Evolutionary conservation across 2,888 invertebrate species (phyloP).

Genomic region (Lithophane ornitopus): DNA sequence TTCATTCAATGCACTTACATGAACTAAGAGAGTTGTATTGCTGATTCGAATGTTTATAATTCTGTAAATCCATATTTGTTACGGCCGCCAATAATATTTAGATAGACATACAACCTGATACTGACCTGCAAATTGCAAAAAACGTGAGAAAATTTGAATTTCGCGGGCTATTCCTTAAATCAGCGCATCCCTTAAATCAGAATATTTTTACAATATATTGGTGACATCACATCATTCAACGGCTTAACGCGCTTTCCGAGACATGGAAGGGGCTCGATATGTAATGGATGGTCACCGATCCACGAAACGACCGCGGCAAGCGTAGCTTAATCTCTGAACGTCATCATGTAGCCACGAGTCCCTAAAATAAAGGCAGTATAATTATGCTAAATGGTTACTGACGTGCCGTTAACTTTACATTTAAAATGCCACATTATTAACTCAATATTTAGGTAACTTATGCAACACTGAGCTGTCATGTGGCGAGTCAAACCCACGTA

Average conservation of each 20-base stretch:
- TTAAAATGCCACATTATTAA: neutral
- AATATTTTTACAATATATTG: no score
- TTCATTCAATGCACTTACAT: no score
- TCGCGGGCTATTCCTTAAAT: no score
- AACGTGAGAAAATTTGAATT: no score
- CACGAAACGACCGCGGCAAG: neutral
- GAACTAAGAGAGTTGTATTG: no score
- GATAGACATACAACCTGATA: no score
- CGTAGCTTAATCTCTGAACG: neutral
- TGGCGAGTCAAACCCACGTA: conserved; percentile 48
- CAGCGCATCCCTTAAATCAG: no score
- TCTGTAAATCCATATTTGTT: no score
- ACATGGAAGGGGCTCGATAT: neutral
- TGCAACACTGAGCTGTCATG: conserved; percentile 12
- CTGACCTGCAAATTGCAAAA: no score
- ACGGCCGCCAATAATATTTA: no score
- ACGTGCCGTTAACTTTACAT: neutral
- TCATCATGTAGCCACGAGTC: neutral
- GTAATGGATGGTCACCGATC: neutral
- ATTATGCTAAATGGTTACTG: neutral
- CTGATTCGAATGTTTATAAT: no score
- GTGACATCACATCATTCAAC: no score
- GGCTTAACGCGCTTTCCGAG: neutral
- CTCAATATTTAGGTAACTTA: neutral
- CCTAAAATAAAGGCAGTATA: neutral